Base-by-base conservation (phyloP, 2,797 vertebrate species). In the Chiropotes sagulatus region DNA sequence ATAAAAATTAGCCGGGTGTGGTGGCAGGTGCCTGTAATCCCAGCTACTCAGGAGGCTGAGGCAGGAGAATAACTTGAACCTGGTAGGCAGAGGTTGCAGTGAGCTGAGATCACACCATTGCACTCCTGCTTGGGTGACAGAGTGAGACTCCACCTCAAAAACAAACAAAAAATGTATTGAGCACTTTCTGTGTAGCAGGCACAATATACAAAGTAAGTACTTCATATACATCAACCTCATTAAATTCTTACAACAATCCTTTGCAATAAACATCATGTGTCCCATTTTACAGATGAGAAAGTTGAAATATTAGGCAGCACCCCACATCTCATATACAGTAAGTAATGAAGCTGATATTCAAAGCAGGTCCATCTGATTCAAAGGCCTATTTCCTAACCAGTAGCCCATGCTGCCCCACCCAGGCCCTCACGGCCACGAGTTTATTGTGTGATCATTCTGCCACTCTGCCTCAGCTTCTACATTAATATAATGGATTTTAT, bases 161-260 rank as follows among this genome's bases (percentile, higher is more conserved):
- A 67, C 64, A 67, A 64, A 30, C 61, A 64, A 61, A 82, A 88
- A 86, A 50, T 46, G 30, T 41, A 61, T 10, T 24, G 57, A 87
- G 57, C 57, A 48, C 67, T 87, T 87, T 46, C 52, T 80, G 9
- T 41, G 50, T 54, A 0, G 50, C 44, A 86, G 39, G 10, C 67
- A 93, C 46, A 64, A 67, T 17, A 85, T 26, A 85, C n/a, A 82
- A 48, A 94, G 64, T 48, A 80, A 67, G 39, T 39, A 41, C 17
- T 86, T 88, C 30, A 4, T 50, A 81, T n/a, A 20, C 5, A 72
- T 36, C 57, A 89, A 79, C 4, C 9, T 30, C 48, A 50, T 75
- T 94, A 81, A 89, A 89, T 87, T 87, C 57, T 95, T 93, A 73
- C 10, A 94, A 44, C 26, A 75, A 41, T 83, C 92, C 39, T 93